Conservation (phyloP, 2,888 invertebrate species). For the Mermis nigrescens region DNA sequence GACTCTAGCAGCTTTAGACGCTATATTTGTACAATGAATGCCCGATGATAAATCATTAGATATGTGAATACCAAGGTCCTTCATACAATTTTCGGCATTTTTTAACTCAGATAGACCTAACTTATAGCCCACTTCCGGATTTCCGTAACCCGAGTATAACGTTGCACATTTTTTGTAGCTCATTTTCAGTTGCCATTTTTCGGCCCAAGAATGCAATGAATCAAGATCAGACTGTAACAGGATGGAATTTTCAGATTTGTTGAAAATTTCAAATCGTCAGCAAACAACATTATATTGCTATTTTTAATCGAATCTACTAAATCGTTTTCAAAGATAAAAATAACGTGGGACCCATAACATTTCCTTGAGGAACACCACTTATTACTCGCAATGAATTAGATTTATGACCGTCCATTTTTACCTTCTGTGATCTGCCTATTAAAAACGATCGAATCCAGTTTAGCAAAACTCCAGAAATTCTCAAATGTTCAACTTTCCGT, state of each 20-base stretch:
- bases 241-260: neutral
- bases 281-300: neutral
- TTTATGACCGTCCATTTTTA: neutral
- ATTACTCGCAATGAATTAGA: neutral
- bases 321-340: neutral
- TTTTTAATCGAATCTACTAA: neutral
- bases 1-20: too few species aligned
- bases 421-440: neutral
- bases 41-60: too few species aligned
- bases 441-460: neutral
- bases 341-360: neutral
- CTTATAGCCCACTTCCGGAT: too few species aligned
- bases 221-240: neutral
- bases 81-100: too few species aligned
- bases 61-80: too few species aligned
- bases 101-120: too few species aligned
- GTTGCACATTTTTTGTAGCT: too few species aligned
- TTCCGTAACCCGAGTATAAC: too few species aligned
- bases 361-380: slow-evolving; percentile 4
- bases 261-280: neutral
- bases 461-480: neutral
- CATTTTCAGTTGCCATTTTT: neutral
- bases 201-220: neutral
- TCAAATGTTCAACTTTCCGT: neutral
- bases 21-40: too few species aligned